Percentiles rank a stretch among this genome's conserved stretches.
Evolutionary conservation across 2,797 vertebrate species (phyloP).

Genomic region (Myotis daubentonii): DNA sequence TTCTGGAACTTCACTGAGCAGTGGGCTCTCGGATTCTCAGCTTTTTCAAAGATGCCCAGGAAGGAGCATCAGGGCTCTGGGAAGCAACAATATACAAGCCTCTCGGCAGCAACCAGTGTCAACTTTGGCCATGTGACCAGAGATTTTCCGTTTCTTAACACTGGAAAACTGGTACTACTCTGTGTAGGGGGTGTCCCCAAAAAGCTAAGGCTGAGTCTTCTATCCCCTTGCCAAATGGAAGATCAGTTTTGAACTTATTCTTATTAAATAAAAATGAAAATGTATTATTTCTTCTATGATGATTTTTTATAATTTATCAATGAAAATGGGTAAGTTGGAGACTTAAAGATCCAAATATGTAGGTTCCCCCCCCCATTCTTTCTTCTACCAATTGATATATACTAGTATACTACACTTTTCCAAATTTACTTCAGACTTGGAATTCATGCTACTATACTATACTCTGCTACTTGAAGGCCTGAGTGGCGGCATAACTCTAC

Average conservation of each 20-base stretch:
- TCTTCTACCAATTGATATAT: neutral
- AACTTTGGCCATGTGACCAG: neutral
- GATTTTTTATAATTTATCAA: neutral
- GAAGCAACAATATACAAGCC: neutral
- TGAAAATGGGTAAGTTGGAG: neutral
- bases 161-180: neutral
- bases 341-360: neutral
- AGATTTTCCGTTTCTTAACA: neutral
- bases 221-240: neutral
- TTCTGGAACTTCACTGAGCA: neutral
- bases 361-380: neutral
- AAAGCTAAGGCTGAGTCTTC: neutral
- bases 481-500: neutral
- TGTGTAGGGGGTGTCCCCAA: neutral
- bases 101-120: too few relatives aligned
- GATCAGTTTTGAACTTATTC: neutral
- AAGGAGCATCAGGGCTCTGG: neutral
- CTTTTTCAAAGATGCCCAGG: neutral
- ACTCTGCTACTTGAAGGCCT: neutral
- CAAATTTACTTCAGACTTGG: neutral
- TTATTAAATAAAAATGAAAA: constrained; percentile 12
- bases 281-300: neutral
- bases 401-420: neutral
- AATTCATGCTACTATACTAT: neutral
- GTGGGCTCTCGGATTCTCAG: neutral